A percentile compares a stretch with the other conserved stretches of the same genome.
Evolutionary conservation across 2,797 vertebrate species (phyloP).

Genomic region (Pangasius krempfi): DNA sequence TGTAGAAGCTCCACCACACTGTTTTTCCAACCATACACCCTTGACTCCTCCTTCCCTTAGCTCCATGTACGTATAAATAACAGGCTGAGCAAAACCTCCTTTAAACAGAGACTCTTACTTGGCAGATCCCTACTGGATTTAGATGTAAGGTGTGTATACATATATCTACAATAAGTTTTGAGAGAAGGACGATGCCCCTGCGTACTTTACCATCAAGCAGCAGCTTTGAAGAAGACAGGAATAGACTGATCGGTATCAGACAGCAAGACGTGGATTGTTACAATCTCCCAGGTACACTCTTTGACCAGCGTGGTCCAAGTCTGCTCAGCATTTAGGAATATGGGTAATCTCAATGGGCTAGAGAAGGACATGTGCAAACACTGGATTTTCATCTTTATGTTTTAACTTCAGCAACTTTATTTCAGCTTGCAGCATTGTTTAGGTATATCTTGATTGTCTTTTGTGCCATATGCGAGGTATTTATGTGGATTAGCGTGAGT

Average conservation of each 20-base stretch:
- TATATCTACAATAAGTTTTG: neutral
- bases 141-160: neutral
- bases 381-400: neutral
- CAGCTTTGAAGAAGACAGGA: constrained; percentile 82
- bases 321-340: neutral
- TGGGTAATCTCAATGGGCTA: neutral
- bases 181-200: constrained; percentile 78
- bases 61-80: constrained; percentile 52
- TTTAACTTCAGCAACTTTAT: neutral
- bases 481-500: neutral
- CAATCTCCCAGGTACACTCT: constrained; percentile 68
- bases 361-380: neutral
- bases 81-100: constrained; percentile 13
- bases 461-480: neutral
- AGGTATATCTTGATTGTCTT: neutral
- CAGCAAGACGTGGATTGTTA: constrained; percentile 56
- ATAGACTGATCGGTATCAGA: constrained; percentile 65
- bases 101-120: constrained; percentile 6
- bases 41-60: constrained; percentile 62
- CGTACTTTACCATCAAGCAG: constrained; percentile 79
- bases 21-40: constrained; percentile 38
- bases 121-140: constrained; percentile 36
- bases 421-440: neutral
- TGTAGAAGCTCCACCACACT: constrained; percentile 31
- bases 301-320: neutral